Base-by-base conservation (phyloP, 2,888 invertebrate genomes). In the Itoplectis maculator region DNA sequence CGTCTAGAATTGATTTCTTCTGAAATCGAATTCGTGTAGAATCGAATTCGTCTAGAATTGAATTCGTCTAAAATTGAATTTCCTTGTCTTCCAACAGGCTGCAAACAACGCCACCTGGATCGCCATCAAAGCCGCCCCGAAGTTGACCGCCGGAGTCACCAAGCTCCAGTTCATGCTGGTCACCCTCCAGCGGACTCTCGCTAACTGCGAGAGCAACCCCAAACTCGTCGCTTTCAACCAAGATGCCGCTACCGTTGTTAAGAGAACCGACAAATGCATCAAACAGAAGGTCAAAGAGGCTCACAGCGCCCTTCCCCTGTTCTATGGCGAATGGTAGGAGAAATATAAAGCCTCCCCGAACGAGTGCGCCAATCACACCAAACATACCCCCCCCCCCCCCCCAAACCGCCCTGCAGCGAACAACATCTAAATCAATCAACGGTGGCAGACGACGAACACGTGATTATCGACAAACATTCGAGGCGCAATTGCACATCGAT, bases 231-330 rank as follows among this genome's bases (percentile, higher is more conserved):
- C 23, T 20, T 74, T 86, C n/a, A 7, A 40, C 1, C 7, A 13
- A 0, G 51, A 78, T 18, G 35, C 79, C n/a, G 9, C 15, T 2
- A 42, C 13, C 8, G 13, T 83, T 13, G 13, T 78, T 6, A 13
- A 74, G 2, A 42, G 63, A 35, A 59, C 70, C 13, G 23, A 63
- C n/a, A 37, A 73, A 29, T 86, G 86, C 47, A n/a, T 47, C 15
- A 0, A 47, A n/a, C 18, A 47, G 6, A 47, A 47, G 47, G 15
- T 47, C 47, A 2, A 29, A 5, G 5, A 29, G 29, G 47, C 47
- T n/a, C 18, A n/a, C 0, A n/a, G 0, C 7, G 7, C 47, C 47
- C 4, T 15, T 47, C 47, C 47, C n/a, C n/a, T 15, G 47, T 1
- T 4, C 15, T 7, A 47, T 15, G 15, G 47, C n/a, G 15, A 5